These are phyloP conservation scores for Xenopus petersii DNA, from an alignment of 2,797 vertebrate species.

Conservation along the genomic window DNA sequence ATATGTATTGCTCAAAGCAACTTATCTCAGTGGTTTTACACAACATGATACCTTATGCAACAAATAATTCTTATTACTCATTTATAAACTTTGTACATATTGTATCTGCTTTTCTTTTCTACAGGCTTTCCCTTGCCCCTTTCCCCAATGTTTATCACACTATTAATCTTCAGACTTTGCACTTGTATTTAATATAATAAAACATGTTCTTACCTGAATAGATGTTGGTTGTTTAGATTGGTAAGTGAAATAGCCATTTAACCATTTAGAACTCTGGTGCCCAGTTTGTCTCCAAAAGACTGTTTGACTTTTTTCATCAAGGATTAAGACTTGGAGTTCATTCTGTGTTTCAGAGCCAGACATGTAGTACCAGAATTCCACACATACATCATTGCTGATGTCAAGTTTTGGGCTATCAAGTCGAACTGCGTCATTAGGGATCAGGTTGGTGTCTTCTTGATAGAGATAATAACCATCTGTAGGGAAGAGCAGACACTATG, in stretches of 20 bases:
- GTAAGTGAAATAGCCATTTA: conserved; percentile 65
- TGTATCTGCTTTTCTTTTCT: neutral
- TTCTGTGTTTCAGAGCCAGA: conserved; percentile 60
- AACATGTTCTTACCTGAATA: conserved; percentile 67
- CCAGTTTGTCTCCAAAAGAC: conserved; percentile 67
- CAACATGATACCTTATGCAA: too few species aligned
- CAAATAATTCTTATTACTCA: neutral
- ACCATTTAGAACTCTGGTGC: conserved; percentile 64
- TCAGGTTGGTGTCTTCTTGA: conserved; percentile 58
- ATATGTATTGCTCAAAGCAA: too few species aligned
- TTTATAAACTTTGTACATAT: conserved; percentile 2
- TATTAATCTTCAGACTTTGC: conserved; percentile 3
- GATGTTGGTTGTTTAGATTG: conserved; percentile 49
- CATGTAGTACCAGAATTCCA: conserved; percentile 82
- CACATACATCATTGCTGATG: conserved; percentile 66
- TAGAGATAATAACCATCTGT: conserved; percentile 64
- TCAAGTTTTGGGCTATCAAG: conserved; percentile 65
- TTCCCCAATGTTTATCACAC: neutral
- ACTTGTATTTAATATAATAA: conserved; percentile 7
- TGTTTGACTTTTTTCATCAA: conserved; percentile 49
- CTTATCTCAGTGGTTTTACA: too few species aligned
- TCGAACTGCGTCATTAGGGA: conserved; percentile 53
- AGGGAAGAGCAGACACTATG: neutral
- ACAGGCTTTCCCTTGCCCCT: neutral
- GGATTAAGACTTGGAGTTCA: conserved; percentile 65